phyloP scores from a whole-genome alignment of 64 coral and sea anemone genomes.

The Montipora cactus region DNA sequence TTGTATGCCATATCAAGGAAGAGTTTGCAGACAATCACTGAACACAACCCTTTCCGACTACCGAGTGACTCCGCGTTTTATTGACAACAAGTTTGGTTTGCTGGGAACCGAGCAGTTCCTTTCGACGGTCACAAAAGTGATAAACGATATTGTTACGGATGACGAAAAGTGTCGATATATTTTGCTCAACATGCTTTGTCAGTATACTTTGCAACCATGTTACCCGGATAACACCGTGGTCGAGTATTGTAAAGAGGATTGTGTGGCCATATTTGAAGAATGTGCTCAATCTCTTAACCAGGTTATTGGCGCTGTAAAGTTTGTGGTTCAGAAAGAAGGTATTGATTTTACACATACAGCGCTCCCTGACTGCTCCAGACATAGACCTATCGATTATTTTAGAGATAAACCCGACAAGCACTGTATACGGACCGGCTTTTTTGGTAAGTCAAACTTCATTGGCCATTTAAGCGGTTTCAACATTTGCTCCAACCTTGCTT shows the following conservation, averaged over 20 bases:
- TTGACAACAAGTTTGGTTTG: conserved; percentile 88
- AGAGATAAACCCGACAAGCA: conserved; percentile 20
- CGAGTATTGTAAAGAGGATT: conserved; percentile 86
- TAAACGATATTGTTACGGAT: conserved; percentile 21
- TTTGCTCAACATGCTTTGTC: conserved; percentile 79
- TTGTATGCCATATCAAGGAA: conserved; percentile 65
- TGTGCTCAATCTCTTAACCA: conserved; percentile 56
- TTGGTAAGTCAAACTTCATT: conserved; percentile 74
- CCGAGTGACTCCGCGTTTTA: conserved; percentile 62
- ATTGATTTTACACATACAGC: conserved; percentile 80
- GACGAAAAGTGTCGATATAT: conserved; percentile 55
- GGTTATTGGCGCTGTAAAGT: conserved; percentile 76
- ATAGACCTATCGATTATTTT: conserved; percentile 39
- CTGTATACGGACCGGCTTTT: conserved; percentile 82
- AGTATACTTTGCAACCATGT: conserved; percentile 88
- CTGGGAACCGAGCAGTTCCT: conserved; percentile 66
- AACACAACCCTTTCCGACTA: conserved; percentile 66
- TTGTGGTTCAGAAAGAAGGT: not conserved
- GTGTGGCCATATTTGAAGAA: conserved; percentile 71
- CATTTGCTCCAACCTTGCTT: too few species aligned
- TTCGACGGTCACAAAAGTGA: not conserved
- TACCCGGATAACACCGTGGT: conserved; percentile 44
- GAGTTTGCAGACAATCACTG: conserved; percentile 45
- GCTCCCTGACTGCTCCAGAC: conserved; percentile 78
- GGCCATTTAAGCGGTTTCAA: too few species aligned